Base-by-base conservation (phyloP, 2,888 invertebrate species). In the Antheraea assamensis region DNA sequence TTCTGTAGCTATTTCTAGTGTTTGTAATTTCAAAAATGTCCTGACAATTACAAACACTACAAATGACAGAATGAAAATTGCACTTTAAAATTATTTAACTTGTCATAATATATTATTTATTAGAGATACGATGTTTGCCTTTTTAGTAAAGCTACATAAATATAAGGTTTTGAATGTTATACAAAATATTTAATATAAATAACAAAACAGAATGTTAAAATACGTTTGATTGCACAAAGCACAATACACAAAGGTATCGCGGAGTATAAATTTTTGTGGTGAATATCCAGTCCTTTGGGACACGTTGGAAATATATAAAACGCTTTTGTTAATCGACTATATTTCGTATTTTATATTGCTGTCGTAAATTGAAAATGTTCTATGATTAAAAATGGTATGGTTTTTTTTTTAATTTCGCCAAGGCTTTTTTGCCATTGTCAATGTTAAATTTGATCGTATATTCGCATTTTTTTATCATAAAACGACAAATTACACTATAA, bases 201-300 rank as follows among this genome's bases (percentile, higher is more conserved):
- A n/a, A 24, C 7, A 58, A 24, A 58, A 58, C 2, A 64, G 42
- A 42, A 58, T 17, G 27, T 15, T 27, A 17, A 64, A 64, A 64
- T 27, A 64, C 30, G 30, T 64, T 64, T 64, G 61, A 64, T 64
- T 64, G 61, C 30, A 64, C 61, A 64, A 64, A 64, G 61, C 19
- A 30, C 27, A 64, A 64, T 64, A 64, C 61, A 64, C 61, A 64
- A 27, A 30, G 61, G 61, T 64, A 30, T 64, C 30, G 27, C 15
- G 27, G 13, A 17, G 27, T 17, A 27, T 64, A 64, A 2, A 27
- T 64, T 64, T 64, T 64, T 64, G 61, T 21, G 61, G 61, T 17
- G 61, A 64, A 30, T 17, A 30, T 30, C 17, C 27, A 64, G 3
- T 64, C 61, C 61, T 64, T 64, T 1, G 61, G 61, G 61, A 64